Percentiles rank a stretch among this genome's conserved stretches.
Evolutionary conservation across 1,140 invertebrate genomes (phyloP).

Genomic region (Lepidurus arcticus): DNA sequence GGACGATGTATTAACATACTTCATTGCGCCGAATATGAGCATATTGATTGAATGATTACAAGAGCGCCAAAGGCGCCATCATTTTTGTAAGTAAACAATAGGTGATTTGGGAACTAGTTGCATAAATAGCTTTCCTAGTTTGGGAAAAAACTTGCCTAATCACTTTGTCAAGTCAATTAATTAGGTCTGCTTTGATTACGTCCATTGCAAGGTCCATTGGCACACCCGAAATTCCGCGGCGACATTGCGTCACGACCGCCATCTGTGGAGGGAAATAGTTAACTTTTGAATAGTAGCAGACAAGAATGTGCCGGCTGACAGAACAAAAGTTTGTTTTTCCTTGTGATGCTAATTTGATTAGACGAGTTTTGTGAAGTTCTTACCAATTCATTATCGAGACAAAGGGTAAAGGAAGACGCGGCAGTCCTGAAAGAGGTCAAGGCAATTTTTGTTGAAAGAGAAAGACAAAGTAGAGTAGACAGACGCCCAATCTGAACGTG

Average conservation of each 20-base stretch:
- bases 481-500: too few relatives aligned
- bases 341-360: neutral
- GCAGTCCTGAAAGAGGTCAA: too few relatives aligned
- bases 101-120: neutral
- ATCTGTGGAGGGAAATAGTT: neutral
- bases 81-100: neutral
- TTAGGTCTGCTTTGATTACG: neutral
- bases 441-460: too few relatives aligned
- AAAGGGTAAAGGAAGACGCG: too few relatives aligned
- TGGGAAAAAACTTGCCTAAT: neutral
- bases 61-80: neutral
- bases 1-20: too few relatives aligned
- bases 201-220: neutral
- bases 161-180: neutral
- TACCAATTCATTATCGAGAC: too few relatives aligned
- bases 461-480: too few relatives aligned
- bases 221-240: too few relatives aligned
- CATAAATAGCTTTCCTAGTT: neutral
- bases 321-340: neutral
- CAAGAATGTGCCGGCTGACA: neutral
- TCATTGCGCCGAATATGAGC: too few relatives aligned
- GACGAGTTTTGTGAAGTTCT: too few relatives aligned
- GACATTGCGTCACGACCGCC: neutral
- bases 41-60: too few relatives aligned
- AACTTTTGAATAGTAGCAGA: neutral